phyloP scores from a whole-genome alignment of 2,888 invertebrate species.

The Parapristionchus giblindavisi region DNA sequence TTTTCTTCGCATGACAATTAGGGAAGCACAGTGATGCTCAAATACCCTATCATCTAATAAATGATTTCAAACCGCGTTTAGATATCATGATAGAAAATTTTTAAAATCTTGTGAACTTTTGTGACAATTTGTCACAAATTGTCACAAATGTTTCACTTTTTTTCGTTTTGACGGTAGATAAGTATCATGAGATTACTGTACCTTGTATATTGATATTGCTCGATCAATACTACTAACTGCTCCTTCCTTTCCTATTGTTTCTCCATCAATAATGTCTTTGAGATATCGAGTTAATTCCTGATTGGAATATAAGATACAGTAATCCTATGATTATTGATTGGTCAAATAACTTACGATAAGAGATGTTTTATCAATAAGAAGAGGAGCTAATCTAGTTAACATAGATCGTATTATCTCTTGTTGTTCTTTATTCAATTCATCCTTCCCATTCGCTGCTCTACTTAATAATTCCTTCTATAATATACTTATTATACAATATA shows the following conservation, averaged over 20 bases:
- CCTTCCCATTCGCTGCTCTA: neutral
- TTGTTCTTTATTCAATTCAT: constrained; percentile 26
- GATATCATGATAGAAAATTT: too few species aligned
- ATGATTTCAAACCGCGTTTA: too few species aligned
- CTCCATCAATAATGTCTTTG: constrained; percentile 9
- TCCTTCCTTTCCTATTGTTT: constrained; percentile 7
- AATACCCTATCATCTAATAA: too few species aligned
- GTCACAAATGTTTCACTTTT: too few species aligned
- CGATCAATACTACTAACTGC: neutral
- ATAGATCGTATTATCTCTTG: constrained; percentile 24
- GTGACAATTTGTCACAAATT: too few species aligned
- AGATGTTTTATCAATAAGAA: constrained; percentile 18
- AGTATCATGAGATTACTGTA: too few species aligned
- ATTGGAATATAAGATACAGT: neutral
- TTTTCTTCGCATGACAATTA: too few species aligned
- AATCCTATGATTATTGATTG: too few species aligned
- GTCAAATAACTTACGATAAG: neutral
- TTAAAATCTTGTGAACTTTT: too few species aligned
- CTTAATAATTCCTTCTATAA: neutral
- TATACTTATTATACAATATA: neutral
- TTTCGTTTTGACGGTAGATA: too few species aligned
- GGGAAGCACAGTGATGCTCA: too few species aligned
- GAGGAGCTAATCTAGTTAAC: constrained; percentile 17
- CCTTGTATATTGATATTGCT: constrained; percentile 17
- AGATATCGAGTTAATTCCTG: constrained; percentile 10